Conservation (phyloP, 2,113 vertebrate genomes). For the Melanerpes formicivorus region DNA sequence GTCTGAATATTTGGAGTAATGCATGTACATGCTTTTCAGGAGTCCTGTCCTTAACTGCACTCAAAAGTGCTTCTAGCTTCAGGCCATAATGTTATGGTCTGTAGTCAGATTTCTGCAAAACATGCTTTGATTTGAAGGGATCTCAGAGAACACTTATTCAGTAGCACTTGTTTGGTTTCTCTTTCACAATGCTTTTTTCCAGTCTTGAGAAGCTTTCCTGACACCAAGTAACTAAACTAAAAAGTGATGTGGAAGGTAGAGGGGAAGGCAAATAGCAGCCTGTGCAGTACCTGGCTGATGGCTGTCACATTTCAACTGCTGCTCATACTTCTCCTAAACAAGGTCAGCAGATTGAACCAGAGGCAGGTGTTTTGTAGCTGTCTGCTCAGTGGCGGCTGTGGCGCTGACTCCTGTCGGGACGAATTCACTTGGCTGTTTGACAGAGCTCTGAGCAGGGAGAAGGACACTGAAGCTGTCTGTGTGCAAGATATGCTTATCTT, state of each 20-base stretch:
- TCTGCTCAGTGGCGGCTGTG: not conserved
- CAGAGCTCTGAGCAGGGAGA: not conserved
- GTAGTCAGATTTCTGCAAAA: not conserved
- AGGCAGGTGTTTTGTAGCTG: not conserved
- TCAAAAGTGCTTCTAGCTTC: fast-evolving
- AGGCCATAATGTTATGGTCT: not conserved
- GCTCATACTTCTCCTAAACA: not conserved
- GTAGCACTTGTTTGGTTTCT: not conserved
- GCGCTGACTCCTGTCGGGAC: not conserved
- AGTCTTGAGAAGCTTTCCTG: not conserved
- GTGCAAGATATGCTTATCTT: constrained; percentile 16
- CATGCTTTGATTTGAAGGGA: not conserved
- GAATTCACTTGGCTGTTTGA: not conserved
- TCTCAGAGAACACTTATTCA: not conserved
- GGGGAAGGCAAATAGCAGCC: not conserved
- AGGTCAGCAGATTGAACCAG: not conserved
- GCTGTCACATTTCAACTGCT: not conserved
- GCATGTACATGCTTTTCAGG: not conserved
- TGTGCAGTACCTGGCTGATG: fast-evolving
- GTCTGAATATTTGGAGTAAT: not conserved
- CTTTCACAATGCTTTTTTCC: not conserved
- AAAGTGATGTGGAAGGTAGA: not conserved
- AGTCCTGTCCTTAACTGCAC: not conserved
- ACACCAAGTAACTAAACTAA: not conserved
- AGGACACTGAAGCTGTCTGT: not conserved